Base-by-base conservation (phyloP, 2,888 invertebrate genomes). In the Amblyjoppa fuscipennis region DNA sequence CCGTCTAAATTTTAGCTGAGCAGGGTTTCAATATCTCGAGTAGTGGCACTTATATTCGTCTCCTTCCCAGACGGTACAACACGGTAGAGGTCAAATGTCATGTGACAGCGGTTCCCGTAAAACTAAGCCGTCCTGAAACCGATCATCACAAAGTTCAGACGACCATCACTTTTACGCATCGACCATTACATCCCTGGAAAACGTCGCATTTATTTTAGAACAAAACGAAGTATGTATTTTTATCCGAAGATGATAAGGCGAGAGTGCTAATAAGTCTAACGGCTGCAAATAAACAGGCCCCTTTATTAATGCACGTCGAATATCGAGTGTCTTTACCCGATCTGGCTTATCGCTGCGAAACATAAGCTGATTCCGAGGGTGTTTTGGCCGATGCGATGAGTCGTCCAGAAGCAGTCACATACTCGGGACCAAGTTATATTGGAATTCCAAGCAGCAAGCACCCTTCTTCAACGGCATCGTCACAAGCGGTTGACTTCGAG, bases 211-310 rank as follows among this genome's bases (percentile, higher is more conserved):
- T 34, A 51, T 89, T 34, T 81, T 87, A 3, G 84, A 83, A 31
- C 81, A 83, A 25, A 70, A 83, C 69, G 71, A 88, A 83, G 84
- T 88, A 31, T 79, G 86, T 64, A 20, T 90, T 92, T 86, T 51
- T 91, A 71, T 91, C 90, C 77, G 89, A 91, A 85, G 92, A 93
- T 9, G 7, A 9, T 73, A 91, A 93, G 90, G 91, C 93, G 28
- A 84, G 93, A 25, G 91, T 94, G 3, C 91, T 93, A 3, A 87
- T 94, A 53, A 93, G 94, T n/a, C 87, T 90, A 81, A 87, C 87
- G 28, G 93, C 94, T 38, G 94, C 93, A 75, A 93, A 93, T 74
- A 92, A 91, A 71, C 94, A 94, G 89, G 90, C 92, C 5, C 91
- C 92, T 5, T 81, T 92, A 9, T 75, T 92, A 6, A 91, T 93